Evolutionary conservation across 2,888 invertebrate genomes (phyloP).

Genomic region (Ormyrus labotus): DNA sequence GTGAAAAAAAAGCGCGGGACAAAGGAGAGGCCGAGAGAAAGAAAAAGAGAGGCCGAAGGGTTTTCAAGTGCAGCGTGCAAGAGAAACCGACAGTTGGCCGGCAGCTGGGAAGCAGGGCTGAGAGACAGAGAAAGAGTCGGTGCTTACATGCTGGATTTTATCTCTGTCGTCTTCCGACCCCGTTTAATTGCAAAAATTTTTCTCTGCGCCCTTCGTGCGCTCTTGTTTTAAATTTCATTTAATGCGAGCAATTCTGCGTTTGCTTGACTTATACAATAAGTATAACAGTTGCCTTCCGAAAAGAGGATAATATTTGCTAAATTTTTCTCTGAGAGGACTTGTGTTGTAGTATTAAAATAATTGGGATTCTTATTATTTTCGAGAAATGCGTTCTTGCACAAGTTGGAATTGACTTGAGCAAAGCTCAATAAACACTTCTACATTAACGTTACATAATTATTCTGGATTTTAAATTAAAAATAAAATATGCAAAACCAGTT

Average conservation of each 20-base stretch:
- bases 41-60: constrained; percentile 26
- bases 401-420: too few relatives aligned
- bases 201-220: background rate
- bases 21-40: constrained; percentile 13
- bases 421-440: too few relatives aligned
- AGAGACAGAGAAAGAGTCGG: constrained; percentile 20
- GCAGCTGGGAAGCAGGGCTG: constrained; percentile 63
- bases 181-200: constrained; percentile 47
- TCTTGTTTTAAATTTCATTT: background rate
- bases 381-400: too few relatives aligned
- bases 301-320: too few relatives aligned
- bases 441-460: background rate
- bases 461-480: background rate
- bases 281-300: too few relatives aligned
- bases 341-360: too few relatives aligned
- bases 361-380: too few relatives aligned
- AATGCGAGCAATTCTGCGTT: background rate
- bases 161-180: constrained; percentile 46
- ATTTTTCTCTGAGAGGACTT: too few relatives aligned
- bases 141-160: constrained; percentile 51
- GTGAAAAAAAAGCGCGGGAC: constrained; percentile 10
- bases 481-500: background rate
- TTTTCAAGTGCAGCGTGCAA: constrained; percentile 45
- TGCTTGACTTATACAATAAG: too few relatives aligned
- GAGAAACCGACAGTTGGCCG: constrained; percentile 63